Percentiles rank a stretch among this genome's conserved stretches.
These are phyloP conservation scores for Ischnus inquisitorius DNA, from an alignment of 2,888 invertebrate genomes.

Conservation along the genomic window DNA sequence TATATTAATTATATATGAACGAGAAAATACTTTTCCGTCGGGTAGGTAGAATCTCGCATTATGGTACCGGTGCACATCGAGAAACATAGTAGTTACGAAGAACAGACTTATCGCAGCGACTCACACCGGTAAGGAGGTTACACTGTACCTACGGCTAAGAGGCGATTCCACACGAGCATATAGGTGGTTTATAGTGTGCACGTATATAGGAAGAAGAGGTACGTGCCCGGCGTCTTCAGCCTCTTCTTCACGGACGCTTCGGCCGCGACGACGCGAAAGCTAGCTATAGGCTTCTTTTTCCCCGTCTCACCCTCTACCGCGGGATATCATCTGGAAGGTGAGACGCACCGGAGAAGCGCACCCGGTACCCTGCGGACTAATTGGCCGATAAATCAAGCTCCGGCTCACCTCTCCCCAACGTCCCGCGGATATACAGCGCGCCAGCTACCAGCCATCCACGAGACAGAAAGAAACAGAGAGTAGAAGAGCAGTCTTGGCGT, in stretches of 20 bases:
- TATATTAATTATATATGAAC: too few relatives aligned
- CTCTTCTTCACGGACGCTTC: conserved; percentile 50
- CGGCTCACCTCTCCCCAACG: conserved; percentile 77
- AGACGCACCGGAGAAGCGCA: conserved; percentile 82
- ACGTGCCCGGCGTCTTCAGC: conserved; percentile 59
- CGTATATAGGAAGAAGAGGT: conserved; percentile 53
- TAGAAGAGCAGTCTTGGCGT: conserved; percentile 20
- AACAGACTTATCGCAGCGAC: conserved; percentile 58
- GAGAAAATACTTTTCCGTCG: too few relatives aligned
- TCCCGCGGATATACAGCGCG: conserved; percentile 38
- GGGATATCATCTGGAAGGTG: conserved; percentile 83
- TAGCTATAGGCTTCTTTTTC: conserved; percentile 43
- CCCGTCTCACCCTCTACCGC: conserved; percentile 49
- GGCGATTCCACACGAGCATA: conserved; percentile 16
- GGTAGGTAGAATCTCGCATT: background rate
- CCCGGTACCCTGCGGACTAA: conserved; percentile 84
- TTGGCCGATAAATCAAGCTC: conserved; percentile 85
- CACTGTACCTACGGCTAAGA: conserved; percentile 15
- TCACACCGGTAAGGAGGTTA: conserved; percentile 19
- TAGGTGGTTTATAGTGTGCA: conserved; percentile 19
- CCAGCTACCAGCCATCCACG: conserved; percentile 25
- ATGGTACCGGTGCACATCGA: background rate
- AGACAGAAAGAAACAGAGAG: conserved; percentile 41
- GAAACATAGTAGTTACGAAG: conserved; percentile 6
- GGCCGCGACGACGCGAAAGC: conserved; percentile 31